Base-by-base conservation (phyloP, 2,888 invertebrate genomes). In the Amphiduros pacificus region DNA sequence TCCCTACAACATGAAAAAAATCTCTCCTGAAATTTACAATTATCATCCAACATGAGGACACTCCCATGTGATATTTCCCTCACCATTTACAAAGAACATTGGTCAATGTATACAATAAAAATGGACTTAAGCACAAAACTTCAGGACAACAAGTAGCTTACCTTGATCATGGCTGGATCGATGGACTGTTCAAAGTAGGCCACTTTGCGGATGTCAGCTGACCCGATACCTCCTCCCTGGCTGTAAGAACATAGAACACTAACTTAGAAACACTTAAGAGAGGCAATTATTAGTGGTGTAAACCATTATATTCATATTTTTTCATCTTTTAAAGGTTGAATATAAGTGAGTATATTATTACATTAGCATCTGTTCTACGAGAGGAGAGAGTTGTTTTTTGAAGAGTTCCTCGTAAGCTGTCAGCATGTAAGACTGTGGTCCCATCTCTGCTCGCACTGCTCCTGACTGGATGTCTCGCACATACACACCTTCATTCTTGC, bases 141-240 rank as follows among this genome's bases (percentile, higher is more conserved):
- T 36, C 9, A 36, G 9, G 36, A 17, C 36, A 36, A 36, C 9
- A 9, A 17, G 36, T 36, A 5, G 48, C 58, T 31, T 14, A 61
- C 61, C 54, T 62, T 51, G 41, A 74, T 56, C 22, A 73, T 64
- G n/a, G 63, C 59, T 24, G 78, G 78, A 58, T 78, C 77, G 32
- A 78, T 73, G 27, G 75, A 77, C 62, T 78, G 78, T 60, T 77
- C 77, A 70, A 73, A 78, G 65, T 78, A 78, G 9, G 78, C 77
- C 55, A 78, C 66, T 62, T 78, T 78, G 41, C 78, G 67, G 54
- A 78, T 77, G 41, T 77, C 75, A 9, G 63, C 75, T 2, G 68
- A 59, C 6, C 78, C 77, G 3, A 62, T 50, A 9, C 77, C 78
- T 41, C 78, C 78, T 17, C 78, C 78, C 56, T 71, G 67, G 55